A percentile compares a stretch with the other conserved stretches of the same genome.
Evolutionary conservation across 2,888 invertebrate species (phyloP).

Genomic region (Zeuzera pyrina): DNA sequence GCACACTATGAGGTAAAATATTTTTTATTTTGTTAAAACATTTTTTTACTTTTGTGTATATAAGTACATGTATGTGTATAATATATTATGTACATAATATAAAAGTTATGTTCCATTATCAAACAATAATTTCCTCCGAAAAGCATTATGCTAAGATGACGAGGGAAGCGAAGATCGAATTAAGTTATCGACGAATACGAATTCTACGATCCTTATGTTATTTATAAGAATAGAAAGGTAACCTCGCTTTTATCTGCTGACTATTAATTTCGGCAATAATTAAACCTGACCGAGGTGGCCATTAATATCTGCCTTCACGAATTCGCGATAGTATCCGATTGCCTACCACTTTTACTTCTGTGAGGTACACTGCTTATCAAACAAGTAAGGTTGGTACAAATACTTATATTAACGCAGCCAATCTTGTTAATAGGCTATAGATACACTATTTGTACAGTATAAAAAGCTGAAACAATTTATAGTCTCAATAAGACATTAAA

Average conservation of each 20-base stretch:
- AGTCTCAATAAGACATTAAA: too few relatives aligned
- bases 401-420: too few relatives aligned
- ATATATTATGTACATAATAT: constrained; percentile 12
- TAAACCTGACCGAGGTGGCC: constrained; percentile 49
- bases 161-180: constrained; percentile 63
- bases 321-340: constrained; percentile 11
- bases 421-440: too few relatives aligned
- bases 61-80: too few relatives aligned
- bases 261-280: constrained; percentile 63
- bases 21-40: too few relatives aligned
- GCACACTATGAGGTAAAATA: too few relatives aligned
- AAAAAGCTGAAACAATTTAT: too few relatives aligned
- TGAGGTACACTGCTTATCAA: neutral
- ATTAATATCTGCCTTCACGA: constrained; percentile 34
- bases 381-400: too few relatives aligned
- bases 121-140: constrained; percentile 35
- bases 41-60: too few relatives aligned
- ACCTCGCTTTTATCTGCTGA: constrained; percentile 44
- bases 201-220: constrained; percentile 37
- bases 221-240: constrained; percentile 52
- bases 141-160: constrained; percentile 49
- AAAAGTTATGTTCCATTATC: constrained; percentile 43
- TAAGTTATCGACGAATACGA: constrained; percentile 54
- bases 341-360: neutral
- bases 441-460: too few relatives aligned